These are phyloP conservation scores for Dendrolimus houi DNA, from an alignment of 2,888 invertebrate species.

Conservation along the genomic window DNA sequence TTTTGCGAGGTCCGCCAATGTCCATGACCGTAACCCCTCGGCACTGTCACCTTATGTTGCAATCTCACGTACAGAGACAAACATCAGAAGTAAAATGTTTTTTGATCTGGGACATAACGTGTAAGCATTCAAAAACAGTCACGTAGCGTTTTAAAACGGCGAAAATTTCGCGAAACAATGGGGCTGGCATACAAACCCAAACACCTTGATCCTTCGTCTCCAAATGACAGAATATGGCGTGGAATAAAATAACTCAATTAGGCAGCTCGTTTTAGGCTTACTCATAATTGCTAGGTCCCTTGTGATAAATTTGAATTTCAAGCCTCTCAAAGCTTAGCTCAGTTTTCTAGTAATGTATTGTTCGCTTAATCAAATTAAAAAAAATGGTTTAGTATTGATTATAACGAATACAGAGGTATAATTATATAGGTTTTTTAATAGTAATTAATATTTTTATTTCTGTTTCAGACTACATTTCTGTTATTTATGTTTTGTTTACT, in stretches of 20 bases:
- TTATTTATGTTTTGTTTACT: too few species aligned
- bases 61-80: constrained; percentile 60
- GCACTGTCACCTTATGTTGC: constrained; percentile 36
- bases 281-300: not conserved
- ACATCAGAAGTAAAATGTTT: constrained; percentile 57
- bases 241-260: constrained; percentile 24
- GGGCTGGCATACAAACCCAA: constrained; percentile 45
- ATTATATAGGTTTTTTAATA: too few species aligned
- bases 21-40: constrained; percentile 51
- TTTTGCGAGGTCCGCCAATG: constrained; percentile 39
- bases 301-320: not conserved
- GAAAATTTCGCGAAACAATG: constrained; percentile 45
- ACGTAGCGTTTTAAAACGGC: constrained; percentile 35
- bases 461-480: too few species aligned
- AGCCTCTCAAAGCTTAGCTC: not conserved
- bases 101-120: constrained; percentile 61
- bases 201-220: constrained; percentile 26
- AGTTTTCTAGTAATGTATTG: too few species aligned
- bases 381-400: too few species aligned
- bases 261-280: not conserved
- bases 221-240: constrained; percentile 18
- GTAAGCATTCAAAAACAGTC: constrained; percentile 46
- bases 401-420: too few species aligned
- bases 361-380: too few species aligned
- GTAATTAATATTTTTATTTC: too few species aligned